Base-by-base conservation (phyloP, 1,140 invertebrate species). In the Psilanteris sp. region DNA sequence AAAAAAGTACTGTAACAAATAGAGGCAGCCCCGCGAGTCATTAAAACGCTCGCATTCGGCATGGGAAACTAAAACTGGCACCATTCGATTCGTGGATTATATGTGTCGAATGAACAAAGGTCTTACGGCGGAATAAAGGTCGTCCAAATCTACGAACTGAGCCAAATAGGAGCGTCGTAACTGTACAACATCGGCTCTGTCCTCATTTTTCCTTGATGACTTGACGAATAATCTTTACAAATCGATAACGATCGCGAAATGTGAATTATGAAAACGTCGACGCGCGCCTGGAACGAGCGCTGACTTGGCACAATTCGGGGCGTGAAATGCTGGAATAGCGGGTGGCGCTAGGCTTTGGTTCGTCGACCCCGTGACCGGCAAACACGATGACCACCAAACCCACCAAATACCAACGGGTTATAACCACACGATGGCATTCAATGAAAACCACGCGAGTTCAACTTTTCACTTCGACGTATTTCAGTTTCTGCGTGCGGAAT, bases 311-410 rank as follows among this genome's bases (percentile, higher is more conserved):
- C 13, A 72, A 62, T 50, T 26, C 20, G 39, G 46, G 46, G 39
- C 37, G 46, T 32, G 67, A 62, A 62, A 48, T 14, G 54, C 10
- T 1, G 22, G 37, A 50, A 48, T 52, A 24, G 43, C 52, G 66
- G 66, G 44, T 46, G 48, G 46, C 9, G 10, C 22, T 15, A 34
- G 22, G 24, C 29, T 41, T 14, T 31, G 44, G 70, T 64, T 64
- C 70, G 59, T 50, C 43, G 70, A 73, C 70, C 68, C 4, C 43
- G 34, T 62, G 67, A 72, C 55, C 67, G 57, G 31, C 16, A 72
- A 72, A 72, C 55, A 62, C 57, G 41, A 55, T 72, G 68, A 72
- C 57, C 57, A 72, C 68, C 32, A 62, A 62, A 64, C 50, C 52
- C n/a, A n/a, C n/a, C n/a, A n/a, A n/a, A n/a, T n/a, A n/a, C n/a